Conservation (phyloP, 1,140 invertebrate genomes). For the Spodoptera litura region DNA sequence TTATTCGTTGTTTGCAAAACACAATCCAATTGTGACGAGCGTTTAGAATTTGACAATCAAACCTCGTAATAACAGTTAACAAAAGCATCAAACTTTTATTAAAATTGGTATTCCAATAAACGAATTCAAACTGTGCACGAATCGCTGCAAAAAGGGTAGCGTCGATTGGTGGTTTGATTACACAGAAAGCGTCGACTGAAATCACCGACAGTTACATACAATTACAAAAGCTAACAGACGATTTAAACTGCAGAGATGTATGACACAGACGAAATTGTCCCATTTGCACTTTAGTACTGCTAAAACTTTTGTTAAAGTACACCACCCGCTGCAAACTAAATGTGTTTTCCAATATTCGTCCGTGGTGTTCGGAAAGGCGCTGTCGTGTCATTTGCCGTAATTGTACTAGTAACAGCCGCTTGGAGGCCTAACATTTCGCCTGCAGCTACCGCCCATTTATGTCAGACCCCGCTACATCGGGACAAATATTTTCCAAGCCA, state of each 20-base stretch:
- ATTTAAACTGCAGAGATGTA: slow-evolving; percentile 51
- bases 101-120: slow-evolving; percentile 21
- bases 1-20: too few species aligned
- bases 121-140: slow-evolving; percentile 23
- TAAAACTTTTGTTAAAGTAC: slow-evolving; percentile 57
- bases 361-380: slow-evolving; percentile 42
- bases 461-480: slow-evolving; percentile 51
- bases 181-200: slow-evolving; percentile 27
- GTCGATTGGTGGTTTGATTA: slow-evolving; percentile 44
- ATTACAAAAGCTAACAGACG: slow-evolving; percentile 34
- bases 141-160: slow-evolving; percentile 23
- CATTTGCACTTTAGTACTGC: slow-evolving; percentile 55
- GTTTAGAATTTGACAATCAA: slow-evolving; percentile 1
- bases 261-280: slow-evolving; percentile 54
- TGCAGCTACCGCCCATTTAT: slow-evolving; percentile 56
- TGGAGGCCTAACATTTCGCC: slow-evolving; percentile 56
- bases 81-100: slow-evolving; percentile 20
- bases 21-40: neutral
- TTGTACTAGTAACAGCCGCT: slow-evolving; percentile 61
- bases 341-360: slow-evolving; percentile 45
- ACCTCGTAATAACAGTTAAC: neutral
- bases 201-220: slow-evolving; percentile 28
- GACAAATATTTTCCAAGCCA: slow-evolving; percentile 44
- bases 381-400: slow-evolving; percentile 52
- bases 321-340: slow-evolving; percentile 55